phyloP scores from a whole-genome alignment of 2,113 vertebrate species.

The Cyanoramphus novaezelandiae region DNA sequence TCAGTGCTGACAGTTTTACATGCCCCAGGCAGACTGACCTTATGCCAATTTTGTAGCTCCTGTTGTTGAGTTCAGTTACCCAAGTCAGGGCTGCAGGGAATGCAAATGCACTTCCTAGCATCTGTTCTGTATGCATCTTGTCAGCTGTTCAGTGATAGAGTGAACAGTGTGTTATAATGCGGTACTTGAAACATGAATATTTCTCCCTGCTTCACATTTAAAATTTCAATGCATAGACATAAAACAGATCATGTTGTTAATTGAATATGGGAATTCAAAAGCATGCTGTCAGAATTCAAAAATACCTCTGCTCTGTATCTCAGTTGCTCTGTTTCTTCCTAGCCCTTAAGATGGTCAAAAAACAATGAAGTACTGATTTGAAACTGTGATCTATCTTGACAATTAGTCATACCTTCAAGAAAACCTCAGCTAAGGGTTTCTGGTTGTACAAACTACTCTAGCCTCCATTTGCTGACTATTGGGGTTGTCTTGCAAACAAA shows the following conservation, averaged over 20 bases:
- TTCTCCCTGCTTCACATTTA: not conserved
- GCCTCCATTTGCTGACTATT: not conserved
- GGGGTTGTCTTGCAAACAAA: not conserved
- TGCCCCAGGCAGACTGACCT: not conserved
- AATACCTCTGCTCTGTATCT: not conserved
- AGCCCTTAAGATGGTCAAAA: not conserved
- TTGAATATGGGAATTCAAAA: not conserved
- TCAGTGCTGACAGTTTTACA: not conserved
- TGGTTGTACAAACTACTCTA: not conserved
- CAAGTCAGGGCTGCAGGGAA: conserved; percentile 8
- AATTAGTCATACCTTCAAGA: not conserved
- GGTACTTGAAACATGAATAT: not conserved
- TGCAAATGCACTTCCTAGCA: conserved; percentile 4
- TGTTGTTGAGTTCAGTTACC: not conserved
- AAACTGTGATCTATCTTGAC: not conserved
- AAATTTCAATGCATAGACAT: not conserved
- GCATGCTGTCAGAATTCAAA: not conserved
- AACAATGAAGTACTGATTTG: not conserved
- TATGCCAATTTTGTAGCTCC: not conserved
- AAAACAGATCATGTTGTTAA: not conserved
- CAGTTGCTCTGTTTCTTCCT: not conserved
- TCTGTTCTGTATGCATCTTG: conserved; percentile 36
- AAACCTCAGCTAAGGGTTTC: not conserved
- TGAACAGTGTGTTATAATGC: not conserved
- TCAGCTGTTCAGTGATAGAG: not conserved